These are phyloP conservation scores for Capromys pilorides DNA, from an alignment of 2,797 vertebrate species.

Conservation along the genomic window DNA sequence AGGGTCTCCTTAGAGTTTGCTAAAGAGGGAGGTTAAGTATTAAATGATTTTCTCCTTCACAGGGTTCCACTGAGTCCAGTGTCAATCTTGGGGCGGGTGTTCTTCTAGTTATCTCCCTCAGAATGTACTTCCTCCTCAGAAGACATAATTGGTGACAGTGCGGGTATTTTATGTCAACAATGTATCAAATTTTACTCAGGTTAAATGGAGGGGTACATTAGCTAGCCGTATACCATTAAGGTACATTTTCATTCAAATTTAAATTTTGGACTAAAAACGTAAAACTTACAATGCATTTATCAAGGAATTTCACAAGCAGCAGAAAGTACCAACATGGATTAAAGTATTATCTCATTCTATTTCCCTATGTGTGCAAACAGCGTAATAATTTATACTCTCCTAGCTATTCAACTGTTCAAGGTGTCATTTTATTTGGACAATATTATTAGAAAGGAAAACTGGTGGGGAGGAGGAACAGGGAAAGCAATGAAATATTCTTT, in stretches of 20 bases:
- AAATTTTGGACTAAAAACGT: not conserved
- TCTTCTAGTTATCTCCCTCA: not conserved
- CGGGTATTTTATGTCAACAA: not conserved
- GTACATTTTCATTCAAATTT: conserved; percentile 11
- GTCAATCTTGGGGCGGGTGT: not conserved
- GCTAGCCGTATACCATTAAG: conserved; percentile 21
- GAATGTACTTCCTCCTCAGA: not conserved
- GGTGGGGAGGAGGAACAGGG: not conserved
- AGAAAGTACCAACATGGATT: not conserved
- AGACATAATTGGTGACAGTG: not conserved
- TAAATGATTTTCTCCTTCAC: not conserved
- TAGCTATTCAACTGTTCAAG: not conserved
- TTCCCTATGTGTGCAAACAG: not conserved
- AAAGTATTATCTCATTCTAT: conserved; percentile 22
- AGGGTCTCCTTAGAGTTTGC: not conserved
- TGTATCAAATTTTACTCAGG: not conserved
- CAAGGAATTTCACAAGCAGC: conserved; percentile 39
- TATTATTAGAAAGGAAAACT: not conserved
- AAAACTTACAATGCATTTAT: not conserved
- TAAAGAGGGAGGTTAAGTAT: not conserved
- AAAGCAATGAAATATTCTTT: not conserved
- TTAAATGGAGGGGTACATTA: conserved; percentile 32
- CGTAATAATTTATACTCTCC: not conserved
- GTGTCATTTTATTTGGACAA: not conserved
- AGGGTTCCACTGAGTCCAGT: not conserved